Conservation (phyloP, 2,113 vertebrate genomes). For the Lophochroa leadbeateri region DNA sequence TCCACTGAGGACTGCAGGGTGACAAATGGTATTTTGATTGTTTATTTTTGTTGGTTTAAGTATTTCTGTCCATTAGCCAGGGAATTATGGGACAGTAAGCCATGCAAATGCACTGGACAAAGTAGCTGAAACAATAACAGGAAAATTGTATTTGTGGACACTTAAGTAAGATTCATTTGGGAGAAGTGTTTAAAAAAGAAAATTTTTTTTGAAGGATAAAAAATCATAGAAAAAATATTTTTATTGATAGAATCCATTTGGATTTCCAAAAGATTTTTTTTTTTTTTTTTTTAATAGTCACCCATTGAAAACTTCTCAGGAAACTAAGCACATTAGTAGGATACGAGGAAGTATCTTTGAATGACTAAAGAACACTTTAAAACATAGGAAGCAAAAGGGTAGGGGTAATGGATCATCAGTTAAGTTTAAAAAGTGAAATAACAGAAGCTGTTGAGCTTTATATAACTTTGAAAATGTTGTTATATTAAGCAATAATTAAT, state of each 20-base stretch:
- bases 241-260: neutral
- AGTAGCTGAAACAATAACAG: neutral
- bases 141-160: neutral
- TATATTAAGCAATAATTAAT: neutral
- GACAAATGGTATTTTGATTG: neutral
- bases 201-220: neutral
- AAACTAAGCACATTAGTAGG: neutral
- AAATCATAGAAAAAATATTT: neutral
- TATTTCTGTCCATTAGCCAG: neutral
- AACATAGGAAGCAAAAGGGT: neutral
- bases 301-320: neutral
- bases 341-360: neutral
- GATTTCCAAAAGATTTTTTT: neutral
- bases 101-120: neutral
- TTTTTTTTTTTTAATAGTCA: neutral
- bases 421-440: neutral
- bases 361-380: neutral
- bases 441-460: neutral
- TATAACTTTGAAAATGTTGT: neutral
- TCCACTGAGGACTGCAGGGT: neutral
- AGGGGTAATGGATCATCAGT: neutral
- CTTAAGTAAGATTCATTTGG: neutral
- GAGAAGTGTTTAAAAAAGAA: neutral
- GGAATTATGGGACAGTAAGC: neutral
- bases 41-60: neutral